A percentile compares a stretch with the other conserved stretches of the same genome.
Conservation (phyloP, 2,113 vertebrate genomes). For the Pelodiscus sinensis region DNA sequence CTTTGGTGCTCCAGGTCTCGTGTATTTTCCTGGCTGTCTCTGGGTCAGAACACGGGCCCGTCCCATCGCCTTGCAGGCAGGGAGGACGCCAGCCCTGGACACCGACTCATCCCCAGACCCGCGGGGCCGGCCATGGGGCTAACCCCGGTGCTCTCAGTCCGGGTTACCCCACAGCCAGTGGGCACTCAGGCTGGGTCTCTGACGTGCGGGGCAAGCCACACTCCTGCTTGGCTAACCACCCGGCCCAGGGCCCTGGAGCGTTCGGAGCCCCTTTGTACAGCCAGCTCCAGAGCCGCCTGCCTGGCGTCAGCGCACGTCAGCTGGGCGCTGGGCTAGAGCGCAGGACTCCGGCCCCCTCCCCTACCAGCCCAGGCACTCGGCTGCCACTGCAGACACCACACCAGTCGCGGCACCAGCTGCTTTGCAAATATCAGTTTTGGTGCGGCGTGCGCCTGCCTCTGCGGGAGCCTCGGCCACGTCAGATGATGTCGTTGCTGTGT, state of each 20-base stretch:
- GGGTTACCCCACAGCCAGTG: background rate
- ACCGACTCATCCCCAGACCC: no score
- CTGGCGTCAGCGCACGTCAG: background rate
- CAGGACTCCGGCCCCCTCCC: background rate
- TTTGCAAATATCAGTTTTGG: rapidly evolving
- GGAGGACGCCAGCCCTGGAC: no score
- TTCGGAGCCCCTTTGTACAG: background rate
- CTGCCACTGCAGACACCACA: rapidly evolving
- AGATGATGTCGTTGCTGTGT: background rate
- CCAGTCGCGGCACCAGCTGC: rapidly evolving
- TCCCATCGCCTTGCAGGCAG: background rate
- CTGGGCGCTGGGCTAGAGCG: background rate
- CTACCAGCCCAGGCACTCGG: rapidly evolving
- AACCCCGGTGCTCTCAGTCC: background rate
- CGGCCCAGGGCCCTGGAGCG: background rate
- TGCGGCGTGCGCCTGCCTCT: background rate
- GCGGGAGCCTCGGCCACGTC: background rate
- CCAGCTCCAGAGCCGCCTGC: background rate
- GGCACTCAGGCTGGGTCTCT: rapidly evolving
- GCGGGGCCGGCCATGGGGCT: background rate
- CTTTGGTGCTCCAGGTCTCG: background rate
- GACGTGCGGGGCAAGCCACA: background rate
- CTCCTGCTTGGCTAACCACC: background rate
- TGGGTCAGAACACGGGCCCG: background rate
- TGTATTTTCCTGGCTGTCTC: background rate